A percentile compares a stretch with the other conserved stretches of the same genome.
phyloP scores from a whole-genome alignment of 2,888 invertebrate species.

The Cenopis cana region DNA sequence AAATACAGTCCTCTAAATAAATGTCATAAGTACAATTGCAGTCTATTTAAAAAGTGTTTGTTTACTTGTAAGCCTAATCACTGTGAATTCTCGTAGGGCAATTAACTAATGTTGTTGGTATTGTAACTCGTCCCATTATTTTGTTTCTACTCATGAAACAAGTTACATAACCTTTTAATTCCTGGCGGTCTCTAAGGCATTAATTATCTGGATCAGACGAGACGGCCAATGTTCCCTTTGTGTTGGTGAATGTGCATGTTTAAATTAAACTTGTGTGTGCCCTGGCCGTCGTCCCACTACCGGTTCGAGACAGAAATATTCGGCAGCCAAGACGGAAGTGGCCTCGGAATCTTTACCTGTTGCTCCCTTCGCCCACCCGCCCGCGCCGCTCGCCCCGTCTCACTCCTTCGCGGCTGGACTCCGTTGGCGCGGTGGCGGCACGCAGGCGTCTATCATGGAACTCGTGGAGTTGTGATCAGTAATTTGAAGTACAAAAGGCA shows the following conservation, averaged over 20 bases:
- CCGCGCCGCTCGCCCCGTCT: conserved; percentile 68
- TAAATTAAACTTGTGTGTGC: conserved; percentile 62
- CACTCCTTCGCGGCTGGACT: conserved; percentile 61
- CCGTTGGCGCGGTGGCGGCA: conserved; percentile 62
- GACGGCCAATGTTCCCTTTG: conserved; percentile 56
- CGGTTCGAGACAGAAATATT: conserved; percentile 85
- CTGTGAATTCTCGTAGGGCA: not conserved
- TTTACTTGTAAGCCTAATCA: not conserved
- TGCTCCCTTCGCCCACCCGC: conserved; percentile 82
- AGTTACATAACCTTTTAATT: conserved; percentile 40
- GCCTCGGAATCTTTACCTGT: conserved; percentile 86
- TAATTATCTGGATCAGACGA: conserved; percentile 52
- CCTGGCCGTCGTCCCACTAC: conserved; percentile 83
- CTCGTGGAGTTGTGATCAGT: conserved; percentile 74
- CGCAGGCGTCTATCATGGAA: conserved; percentile 57
- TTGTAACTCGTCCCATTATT: conserved; percentile 5
- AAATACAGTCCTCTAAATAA: conserved; percentile 8
- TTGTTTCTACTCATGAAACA: conserved; percentile 1
- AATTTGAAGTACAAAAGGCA: conserved; percentile 80
- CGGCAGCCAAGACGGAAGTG: conserved; percentile 86
- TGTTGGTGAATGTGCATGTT: conserved; percentile 53
- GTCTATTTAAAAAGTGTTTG: not conserved
- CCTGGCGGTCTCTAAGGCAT: conserved; percentile 35
- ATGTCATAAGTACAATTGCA: not conserved
- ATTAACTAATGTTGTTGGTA: conserved; percentile 9